Evolutionary conservation across 2,888 invertebrate genomes (phyloP).

Genomic region (Amiota minor): DNA sequence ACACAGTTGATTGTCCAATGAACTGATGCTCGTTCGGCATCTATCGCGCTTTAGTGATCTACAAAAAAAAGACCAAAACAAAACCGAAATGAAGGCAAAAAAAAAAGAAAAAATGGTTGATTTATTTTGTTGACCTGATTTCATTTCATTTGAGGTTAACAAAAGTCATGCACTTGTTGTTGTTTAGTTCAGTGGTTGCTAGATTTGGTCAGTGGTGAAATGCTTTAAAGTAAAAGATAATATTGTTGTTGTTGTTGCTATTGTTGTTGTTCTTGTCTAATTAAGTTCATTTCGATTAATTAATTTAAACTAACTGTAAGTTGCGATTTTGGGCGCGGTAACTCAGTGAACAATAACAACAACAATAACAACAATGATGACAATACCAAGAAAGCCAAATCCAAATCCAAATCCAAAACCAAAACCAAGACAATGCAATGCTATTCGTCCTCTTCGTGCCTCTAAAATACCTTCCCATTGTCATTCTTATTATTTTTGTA

Average conservation of each 20-base stretch:
- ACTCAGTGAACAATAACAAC: conserved; percentile 28
- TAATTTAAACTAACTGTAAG: conserved; percentile 72
- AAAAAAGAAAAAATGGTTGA: neutral
- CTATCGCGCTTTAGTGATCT: too few species aligned
- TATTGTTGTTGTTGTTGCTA: too few species aligned
- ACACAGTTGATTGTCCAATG: too few species aligned
- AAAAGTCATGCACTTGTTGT: conserved; percentile 63
- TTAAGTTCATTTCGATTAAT: conserved; percentile 71
- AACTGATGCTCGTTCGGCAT: too few species aligned
- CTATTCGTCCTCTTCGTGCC: neutral
- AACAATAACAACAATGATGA: conserved; percentile 47
- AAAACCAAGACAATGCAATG: conserved; percentile 3
- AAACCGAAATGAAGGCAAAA: too few species aligned
- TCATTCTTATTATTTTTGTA: too few species aligned
- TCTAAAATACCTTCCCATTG: neutral
- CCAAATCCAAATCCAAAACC: conserved; percentile 10
- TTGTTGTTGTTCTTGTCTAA: conserved; percentile 57
- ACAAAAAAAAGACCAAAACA: too few species aligned
- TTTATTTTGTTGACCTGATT: conserved; percentile 52
- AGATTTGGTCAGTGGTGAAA: conserved; percentile 12
- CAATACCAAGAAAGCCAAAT: conserved; percentile 47
- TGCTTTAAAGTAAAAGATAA: neutral
- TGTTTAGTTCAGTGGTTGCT: conserved; percentile 41
- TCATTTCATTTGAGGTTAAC: conserved; percentile 57
- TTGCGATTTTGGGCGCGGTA: conserved; percentile 62